Evolutionary conservation across 2,888 invertebrate species (phyloP).

Genomic region (Lordiphosa andalusiaca): DNA sequence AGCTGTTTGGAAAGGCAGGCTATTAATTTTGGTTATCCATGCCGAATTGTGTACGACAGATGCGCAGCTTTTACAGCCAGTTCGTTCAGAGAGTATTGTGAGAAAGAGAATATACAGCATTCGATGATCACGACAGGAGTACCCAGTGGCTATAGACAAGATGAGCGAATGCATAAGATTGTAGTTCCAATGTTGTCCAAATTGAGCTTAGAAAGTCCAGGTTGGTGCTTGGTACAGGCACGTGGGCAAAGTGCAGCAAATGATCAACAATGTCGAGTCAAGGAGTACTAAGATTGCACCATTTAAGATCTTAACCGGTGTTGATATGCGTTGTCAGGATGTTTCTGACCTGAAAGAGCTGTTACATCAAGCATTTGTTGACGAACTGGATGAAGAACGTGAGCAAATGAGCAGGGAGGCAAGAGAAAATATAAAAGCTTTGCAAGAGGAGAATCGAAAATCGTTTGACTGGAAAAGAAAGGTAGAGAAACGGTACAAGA

Average conservation of each 20-base stretch:
- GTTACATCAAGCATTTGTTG: neutral
- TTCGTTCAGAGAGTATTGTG: slow-evolving; percentile 7
- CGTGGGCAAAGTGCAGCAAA: slow-evolving; percentile 9
- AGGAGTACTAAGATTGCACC: slow-evolving; percentile 5
- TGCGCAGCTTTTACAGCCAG: neutral
- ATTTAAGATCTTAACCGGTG: neutral
- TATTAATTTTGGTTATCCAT: slow-evolving; percentile 9
- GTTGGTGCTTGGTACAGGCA: slow-evolving; percentile 10
- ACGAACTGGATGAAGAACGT: neutral
- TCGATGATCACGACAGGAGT: slow-evolving; percentile 15
- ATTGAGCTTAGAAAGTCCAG: slow-evolving; percentile 1
- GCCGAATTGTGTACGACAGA: slow-evolving; percentile 5
- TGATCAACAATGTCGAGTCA: slow-evolving; percentile 7
- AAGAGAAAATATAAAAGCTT: too few relatives aligned
- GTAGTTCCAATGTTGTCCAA: slow-evolving; percentile 16
- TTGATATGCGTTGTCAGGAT: neutral
- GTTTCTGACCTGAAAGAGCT: neutral
- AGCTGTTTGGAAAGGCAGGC: slow-evolving; percentile 1
- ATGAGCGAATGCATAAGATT: slow-evolving; percentile 19
- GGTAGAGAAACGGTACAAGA: too few relatives aligned
- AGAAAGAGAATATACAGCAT: slow-evolving; percentile 10
- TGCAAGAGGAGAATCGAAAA: too few relatives aligned
- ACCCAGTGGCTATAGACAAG: slow-evolving; percentile 5
- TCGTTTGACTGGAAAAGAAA: too few relatives aligned
- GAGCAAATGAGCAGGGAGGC: too few relatives aligned